A percentile compares a stretch with the other conserved stretches of the same genome.
Conservation (phyloP, 2,113 vertebrate species). For the Dicentrarchus labrax region DNA sequence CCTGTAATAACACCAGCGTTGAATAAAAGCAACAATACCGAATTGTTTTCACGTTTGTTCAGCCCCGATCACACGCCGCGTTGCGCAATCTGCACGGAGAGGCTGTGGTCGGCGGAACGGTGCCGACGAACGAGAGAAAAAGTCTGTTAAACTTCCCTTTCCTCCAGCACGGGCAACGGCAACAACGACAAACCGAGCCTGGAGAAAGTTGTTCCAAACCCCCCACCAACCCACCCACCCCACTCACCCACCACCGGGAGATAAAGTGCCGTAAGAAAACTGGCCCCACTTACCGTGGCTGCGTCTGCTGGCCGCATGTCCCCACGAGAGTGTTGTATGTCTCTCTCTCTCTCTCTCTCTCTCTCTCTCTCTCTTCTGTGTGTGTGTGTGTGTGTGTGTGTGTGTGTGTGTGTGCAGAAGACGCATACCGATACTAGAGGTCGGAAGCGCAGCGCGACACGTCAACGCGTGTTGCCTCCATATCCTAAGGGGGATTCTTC, state of each 20-base stretch:
- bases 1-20: background rate
- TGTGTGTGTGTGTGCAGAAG: conserved; percentile 32
- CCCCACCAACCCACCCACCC: background rate
- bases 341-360: too few species aligned
- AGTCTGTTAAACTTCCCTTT: conserved; percentile 53
- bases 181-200: background rate
- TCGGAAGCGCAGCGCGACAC: conserved; percentile 77
- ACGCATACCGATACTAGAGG: conserved; percentile 68
- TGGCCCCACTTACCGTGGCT: conserved; percentile 76
- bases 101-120: conserved; percentile 26
- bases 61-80: conserved; percentile 56
- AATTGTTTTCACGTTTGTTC: conserved; percentile 42
- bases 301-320: conserved; percentile 75
- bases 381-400: conserved; percentile 7
- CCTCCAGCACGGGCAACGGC: conserved; percentile 12
- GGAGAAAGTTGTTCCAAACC: conserved; percentile 16
- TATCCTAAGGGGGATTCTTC: conserved; percentile 66
- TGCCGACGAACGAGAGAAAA: conserved; percentile 50
- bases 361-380: too few species aligned
- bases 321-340: conserved; percentile 61
- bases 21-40: background rate
- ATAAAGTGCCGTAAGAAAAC: conserved; percentile 52
- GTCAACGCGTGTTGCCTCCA: conserved; percentile 73
- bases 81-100: conserved; percentile 72
- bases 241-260: background rate